Evolutionary conservation across 2,113 vertebrate species (phyloP), one percentile per base, ranked within the genome.

Genomic region (Phrynosoma platyrhinos): DNA sequence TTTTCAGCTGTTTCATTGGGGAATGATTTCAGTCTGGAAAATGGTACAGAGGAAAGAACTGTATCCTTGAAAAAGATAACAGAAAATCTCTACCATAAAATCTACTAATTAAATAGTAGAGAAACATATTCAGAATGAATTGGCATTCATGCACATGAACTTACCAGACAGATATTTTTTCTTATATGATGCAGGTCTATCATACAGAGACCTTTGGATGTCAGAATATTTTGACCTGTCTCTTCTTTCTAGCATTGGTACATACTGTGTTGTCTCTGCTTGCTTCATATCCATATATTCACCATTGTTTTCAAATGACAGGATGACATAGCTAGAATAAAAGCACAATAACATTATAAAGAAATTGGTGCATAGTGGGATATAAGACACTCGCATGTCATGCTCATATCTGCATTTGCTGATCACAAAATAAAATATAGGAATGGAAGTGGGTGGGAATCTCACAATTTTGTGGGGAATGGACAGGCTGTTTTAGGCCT

Each of bases 271-370:
- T 32, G 96, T 97, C 53, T 99, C 98, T 1, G 96, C 98, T 93
- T 99, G 98, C 95, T 99, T 99, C 99, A 99, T 99, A 92, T 99
- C 99, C 99, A 99, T 99, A 93, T 99, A 99, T 93, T 99, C 98
- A 4, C 97, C 98, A 88, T 98, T 99, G 94, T 98, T 97, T 96
- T 99, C 98, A 86, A 99, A 99, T 23, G 99, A 99, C 87, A 99
- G 91, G 95, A 99, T 99, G 92, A 99, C 99, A 9, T 99, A 99
- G 91, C 99, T 99, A 95, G 58, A 94, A 91, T 87, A 85, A 92
- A 91, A 91, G 88, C 53, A 90, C 23, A 69, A 69, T 25, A 69
- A 40, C 10, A 14, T 1, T 42, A 20, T 79, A 82, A 92, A 53
- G 23, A 53, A 77, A 75, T 52, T 30, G 25, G 20, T 79, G n/a